phyloP scores from a whole-genome alignment of 2,113 vertebrate genomes.

The Odocoileus virginianus region DNA sequence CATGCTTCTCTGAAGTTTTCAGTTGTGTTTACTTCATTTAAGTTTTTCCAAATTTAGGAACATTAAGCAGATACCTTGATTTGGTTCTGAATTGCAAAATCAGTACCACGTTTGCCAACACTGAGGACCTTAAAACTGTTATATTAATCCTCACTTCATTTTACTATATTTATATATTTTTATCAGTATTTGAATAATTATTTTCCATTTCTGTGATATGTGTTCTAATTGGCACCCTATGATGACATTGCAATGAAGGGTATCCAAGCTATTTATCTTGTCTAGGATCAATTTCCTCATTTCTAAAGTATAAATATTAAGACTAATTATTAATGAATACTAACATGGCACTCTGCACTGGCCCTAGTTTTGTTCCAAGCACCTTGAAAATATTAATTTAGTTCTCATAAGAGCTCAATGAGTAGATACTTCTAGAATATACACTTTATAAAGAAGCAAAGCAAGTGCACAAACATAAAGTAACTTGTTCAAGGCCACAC shows the following conservation, averaged over 20 bases:
- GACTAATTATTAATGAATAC: not conserved
- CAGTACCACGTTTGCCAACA: not conserved
- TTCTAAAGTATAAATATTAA: not conserved
- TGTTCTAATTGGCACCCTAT: not conserved
- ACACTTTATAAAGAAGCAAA: not conserved
- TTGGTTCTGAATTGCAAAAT: not conserved
- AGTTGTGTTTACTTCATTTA: not conserved
- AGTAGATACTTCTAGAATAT: not conserved
- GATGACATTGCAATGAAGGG: not conserved
- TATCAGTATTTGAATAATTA: not conserved
- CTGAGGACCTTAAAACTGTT: not conserved
- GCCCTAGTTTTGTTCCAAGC: not conserved
- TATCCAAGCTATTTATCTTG: not conserved
- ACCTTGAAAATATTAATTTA: not conserved
- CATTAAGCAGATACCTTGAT: not conserved
- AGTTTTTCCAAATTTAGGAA: not conserved
- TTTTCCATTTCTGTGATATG: not conserved
- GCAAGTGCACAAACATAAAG: not conserved
- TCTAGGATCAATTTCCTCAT: not conserved
- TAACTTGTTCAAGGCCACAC: not conserved
- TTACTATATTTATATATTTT: not conserved
- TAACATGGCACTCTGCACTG: not conserved
- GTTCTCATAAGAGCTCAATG: not conserved
- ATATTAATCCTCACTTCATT: not conserved
- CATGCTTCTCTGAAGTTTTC: not conserved